phyloP scores from a whole-genome alignment of 2,888 invertebrate genomes.

The Dendrolimus pini region DNA sequence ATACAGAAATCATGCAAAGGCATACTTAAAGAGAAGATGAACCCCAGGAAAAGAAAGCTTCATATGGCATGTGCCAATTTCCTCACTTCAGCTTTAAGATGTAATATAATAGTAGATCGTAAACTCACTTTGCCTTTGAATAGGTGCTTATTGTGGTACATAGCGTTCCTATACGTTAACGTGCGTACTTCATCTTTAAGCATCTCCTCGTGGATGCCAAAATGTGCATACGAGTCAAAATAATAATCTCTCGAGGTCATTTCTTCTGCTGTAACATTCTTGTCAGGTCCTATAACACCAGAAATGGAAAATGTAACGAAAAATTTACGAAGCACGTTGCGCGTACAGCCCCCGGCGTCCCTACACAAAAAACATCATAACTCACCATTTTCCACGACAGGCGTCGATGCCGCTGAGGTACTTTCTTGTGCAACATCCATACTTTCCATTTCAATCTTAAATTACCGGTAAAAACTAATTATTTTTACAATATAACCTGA shows the following conservation, averaged over 20 bases:
- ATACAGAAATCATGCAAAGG: too few species aligned
- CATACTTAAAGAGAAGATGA: too few species aligned
- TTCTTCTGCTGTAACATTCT: conserved; percentile 87
- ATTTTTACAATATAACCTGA: conserved; percentile 54
- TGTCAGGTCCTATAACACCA: conserved; percentile 54
- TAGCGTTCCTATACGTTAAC: conserved; percentile 97
- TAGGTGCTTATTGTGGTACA: conserved; percentile 99
- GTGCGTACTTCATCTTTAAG: conserved; percentile 99
- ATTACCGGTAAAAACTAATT: conserved; percentile 33
- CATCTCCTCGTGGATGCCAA: conserved; percentile 99
- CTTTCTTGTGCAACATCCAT: conserved; percentile 71
- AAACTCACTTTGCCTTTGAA: conserved; percentile 87
- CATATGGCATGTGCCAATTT: too few species aligned
- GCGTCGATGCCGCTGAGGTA: conserved; percentile 56
- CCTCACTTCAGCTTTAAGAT: too few species aligned
- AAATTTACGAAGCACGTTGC: conserved; percentile 52
- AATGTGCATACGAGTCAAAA: conserved; percentile 99
- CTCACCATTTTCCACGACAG: conserved; percentile 67
- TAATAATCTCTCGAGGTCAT: conserved; percentile 99
- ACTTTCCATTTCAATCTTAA: conserved; percentile 60
- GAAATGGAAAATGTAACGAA: conserved; percentile 7
- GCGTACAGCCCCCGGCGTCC: conserved; percentile 26
- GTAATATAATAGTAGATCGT: not conserved
- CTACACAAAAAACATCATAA: conserved; percentile 13
- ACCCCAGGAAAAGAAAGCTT: too few species aligned